Conservation (phyloP, 2,113 vertebrate genomes). For the Paramormyrops kingsleyae region DNA sequence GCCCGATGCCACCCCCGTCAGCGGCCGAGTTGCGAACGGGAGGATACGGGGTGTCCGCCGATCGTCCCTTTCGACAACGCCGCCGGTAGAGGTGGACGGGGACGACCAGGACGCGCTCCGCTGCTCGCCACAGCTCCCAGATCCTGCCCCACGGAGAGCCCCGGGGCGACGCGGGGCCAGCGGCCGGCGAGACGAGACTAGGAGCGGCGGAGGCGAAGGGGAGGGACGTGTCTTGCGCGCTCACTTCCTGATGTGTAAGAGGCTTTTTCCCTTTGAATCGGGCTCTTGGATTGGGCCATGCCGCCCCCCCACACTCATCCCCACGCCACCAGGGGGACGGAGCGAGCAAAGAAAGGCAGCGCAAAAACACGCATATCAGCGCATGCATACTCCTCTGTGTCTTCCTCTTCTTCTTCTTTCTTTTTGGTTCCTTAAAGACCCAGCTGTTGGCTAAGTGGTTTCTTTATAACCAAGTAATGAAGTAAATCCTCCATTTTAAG, state of each 20-base stretch:
- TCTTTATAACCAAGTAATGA: slow-evolving; percentile 38
- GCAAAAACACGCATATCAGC: slow-evolving; percentile 60
- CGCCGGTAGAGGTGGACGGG: slow-evolving; percentile 46
- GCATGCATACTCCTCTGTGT: slow-evolving; percentile 46
- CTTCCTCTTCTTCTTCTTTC: neutral
- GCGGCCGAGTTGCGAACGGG: slow-evolving; percentile 30
- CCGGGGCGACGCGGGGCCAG: slow-evolving; percentile 48
- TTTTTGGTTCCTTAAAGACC: slow-evolving; percentile 5
- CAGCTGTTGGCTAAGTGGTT: neutral
- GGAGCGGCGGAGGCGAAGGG: slow-evolving; percentile 38
- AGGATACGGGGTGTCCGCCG: slow-evolving; percentile 37
- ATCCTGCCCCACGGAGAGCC: slow-evolving; percentile 53
- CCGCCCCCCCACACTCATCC: slow-evolving; percentile 49
- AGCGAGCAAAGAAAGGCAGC: slow-evolving; percentile 59
- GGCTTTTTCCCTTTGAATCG: slow-evolving; percentile 59
- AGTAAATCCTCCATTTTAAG: slow-evolving; percentile 36
- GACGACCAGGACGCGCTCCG: slow-evolving; percentile 59
- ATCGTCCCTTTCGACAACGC: slow-evolving; percentile 42
- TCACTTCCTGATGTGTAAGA: slow-evolving; percentile 69
- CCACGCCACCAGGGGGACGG: slow-evolving; percentile 64
- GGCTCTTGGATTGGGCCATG: slow-evolving; percentile 65
- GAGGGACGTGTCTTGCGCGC: slow-evolving; percentile 45
- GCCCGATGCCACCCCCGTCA: slow-evolving; percentile 31
- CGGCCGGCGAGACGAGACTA: slow-evolving; percentile 55
- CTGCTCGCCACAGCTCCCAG: slow-evolving; percentile 62